Percentiles rank a stretch among this genome's conserved stretches.
phyloP scores from a whole-genome alignment of 1,140 invertebrate species.

The Grapholita molesta region DNA sequence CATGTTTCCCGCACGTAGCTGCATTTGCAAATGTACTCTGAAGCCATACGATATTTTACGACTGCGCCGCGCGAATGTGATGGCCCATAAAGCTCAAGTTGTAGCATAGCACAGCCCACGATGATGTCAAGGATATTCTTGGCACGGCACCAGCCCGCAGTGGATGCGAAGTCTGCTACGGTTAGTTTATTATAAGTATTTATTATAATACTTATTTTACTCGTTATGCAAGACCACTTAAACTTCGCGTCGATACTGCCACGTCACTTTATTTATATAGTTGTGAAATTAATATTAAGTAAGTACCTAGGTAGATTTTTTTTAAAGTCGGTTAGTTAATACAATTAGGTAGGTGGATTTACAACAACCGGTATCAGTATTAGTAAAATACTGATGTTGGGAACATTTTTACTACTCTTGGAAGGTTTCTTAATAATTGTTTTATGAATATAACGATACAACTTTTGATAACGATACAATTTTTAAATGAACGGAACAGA shows the following conservation, averaged over 20 bases:
- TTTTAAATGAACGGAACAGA: too few relatives aligned
- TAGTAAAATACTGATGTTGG: too few relatives aligned
- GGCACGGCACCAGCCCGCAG: constrained; percentile 33
- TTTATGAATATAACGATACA: too few relatives aligned
- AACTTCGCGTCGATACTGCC: not conserved
- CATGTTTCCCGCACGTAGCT: constrained; percentile 24
- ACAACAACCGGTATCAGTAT: too few relatives aligned
- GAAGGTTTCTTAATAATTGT: too few relatives aligned
- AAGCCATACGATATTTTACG: constrained; percentile 51
- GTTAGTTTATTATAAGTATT: not conserved
- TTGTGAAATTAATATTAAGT: not conserved
- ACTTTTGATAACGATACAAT: too few relatives aligned
- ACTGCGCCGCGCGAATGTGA: constrained; percentile 56
- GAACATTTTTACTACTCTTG: too few relatives aligned
- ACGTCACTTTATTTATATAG: not conserved
- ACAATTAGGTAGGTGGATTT: too few relatives aligned
- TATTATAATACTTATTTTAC: not conserved
- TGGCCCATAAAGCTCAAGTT: constrained; percentile 64
- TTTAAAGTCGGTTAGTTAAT: too few relatives aligned
- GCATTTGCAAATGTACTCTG: constrained; percentile 52
- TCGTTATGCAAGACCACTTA: not conserved
- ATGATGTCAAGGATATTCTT: constrained; percentile 68
- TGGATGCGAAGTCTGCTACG: not conserved
- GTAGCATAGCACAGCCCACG: constrained; percentile 42
- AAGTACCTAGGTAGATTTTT: not conserved